Base-by-base conservation (phyloP, 1,140 invertebrate species). In the Chrysopa pallens region DNA sequence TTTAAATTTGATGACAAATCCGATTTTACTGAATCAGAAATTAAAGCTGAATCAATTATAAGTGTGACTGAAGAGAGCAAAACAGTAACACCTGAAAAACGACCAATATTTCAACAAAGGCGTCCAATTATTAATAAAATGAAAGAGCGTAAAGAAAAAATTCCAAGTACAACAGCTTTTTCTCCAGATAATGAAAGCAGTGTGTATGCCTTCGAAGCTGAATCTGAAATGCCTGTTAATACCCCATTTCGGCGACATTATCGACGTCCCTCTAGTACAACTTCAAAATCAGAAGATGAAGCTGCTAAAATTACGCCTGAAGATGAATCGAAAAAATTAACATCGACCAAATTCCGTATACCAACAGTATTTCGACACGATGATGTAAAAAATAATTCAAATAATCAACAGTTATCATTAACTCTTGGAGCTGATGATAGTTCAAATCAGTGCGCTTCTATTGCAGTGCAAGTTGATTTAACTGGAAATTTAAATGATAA, bases 171-270 rank as follows among this genome's bases (percentile, higher is more conserved):
- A 0, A 70, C 69, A 45, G 76, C 77, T 2, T 79, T 79, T 56
- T 78, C 75, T 1, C 72, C 72, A 0, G 72, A 76, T 46, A 78
- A 79, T 50, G 76, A 80, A 50, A 75, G 73, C 33, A 78, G 75
- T 48, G 74, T 79, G 28, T 80, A 80, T 51, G 76, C 77, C 1
- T 80, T 80, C 56, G 74, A 76, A 45, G 73, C 72, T 42, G 73
- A 77, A 49, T 65, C 58, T 46, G 70, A 68, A 45, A 47, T 60
- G 8, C 67, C 69, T 4, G 55, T 69, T 8, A 67, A 51, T 35
- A 73, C 70, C 1, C 74, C 74, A 2, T 76, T 76, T 49, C 54
- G 74, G 29, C 58, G 75, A 40, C 61, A 72, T 52, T 56, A 50
- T 38, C 44, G 62, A 46, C 47, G 60, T 39, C 62, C 59, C n/a